Base-by-base conservation (phyloP, 2,888 invertebrate species). In the Catocala sponsa region DNA sequence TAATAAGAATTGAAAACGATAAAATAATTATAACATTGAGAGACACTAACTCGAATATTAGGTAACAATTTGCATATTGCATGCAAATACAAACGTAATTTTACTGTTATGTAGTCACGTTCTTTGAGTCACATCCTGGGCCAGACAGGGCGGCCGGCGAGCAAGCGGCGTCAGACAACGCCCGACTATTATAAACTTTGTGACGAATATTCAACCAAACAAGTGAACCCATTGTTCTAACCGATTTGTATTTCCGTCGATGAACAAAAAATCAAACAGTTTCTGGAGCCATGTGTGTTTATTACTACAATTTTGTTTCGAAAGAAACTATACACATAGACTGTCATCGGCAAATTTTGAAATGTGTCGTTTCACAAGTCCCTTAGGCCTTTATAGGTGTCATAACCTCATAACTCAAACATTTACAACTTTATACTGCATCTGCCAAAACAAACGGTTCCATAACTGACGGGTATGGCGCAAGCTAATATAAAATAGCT, bases 51-150 rank as follows among this genome's bases (percentile, higher is more conserved):
- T 49, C 7, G 12, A 61, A 55, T 63, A 74, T 71, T 71, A 71
- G 61, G 63, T 56, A 58, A 74, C 64, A 69, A 72, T 80, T 81
- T 76, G 72, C 63, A 63, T 58, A 48, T 56, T 43, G 43, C 69
- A 78, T 82, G 77, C 78, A 77, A 72, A 69, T 70, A 62, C 55
- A 70, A 71, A 72, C 70, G 53, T 48, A 58, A 38, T 64, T 77
- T 76, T 72, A 84, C 84, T 79, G 81, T 82, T 79, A 79, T 74
- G 59, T 78, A 73, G 57, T 66, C 78, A 79, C 79, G 81, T 80
- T 70, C 66, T 67, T 81, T 90, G 91, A 91, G 72, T 91, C 91
- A 91, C 67, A 87, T 91, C 91, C 91, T 91, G 87, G 65, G 76
- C 54, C 64, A 38, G 77, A 67, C 73, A 72, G 69, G 72, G 68